Evolutionary conservation across 2,888 invertebrate species (phyloP).

Genomic region (Xanthia togata): DNA sequence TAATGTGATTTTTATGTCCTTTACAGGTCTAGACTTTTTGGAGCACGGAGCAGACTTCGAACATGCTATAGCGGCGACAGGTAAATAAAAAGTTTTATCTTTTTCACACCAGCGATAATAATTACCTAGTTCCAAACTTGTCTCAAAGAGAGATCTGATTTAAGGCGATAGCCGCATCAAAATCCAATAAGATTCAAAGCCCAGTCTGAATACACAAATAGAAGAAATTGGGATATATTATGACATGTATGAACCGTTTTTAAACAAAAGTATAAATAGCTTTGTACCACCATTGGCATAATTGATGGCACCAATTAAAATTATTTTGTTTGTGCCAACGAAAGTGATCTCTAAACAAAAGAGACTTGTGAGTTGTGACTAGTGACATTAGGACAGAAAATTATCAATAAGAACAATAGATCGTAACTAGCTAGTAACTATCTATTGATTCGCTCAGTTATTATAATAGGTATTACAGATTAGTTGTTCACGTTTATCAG

Average conservation of each 20-base stretch:
- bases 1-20: slow-evolving; percentile 45
- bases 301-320: slow-evolving; percentile 31
- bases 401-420: slow-evolving; percentile 30
- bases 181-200: not conserved
- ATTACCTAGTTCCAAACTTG: not conserved
- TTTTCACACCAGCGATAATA: not conserved
- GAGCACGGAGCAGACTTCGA: slow-evolving; percentile 94
- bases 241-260: not conserved
- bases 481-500: not conserved
- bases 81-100: slow-evolving; percentile 74
- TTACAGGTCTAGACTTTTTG: slow-evolving; percentile 93
- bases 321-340: slow-evolving; percentile 31
- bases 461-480: not conserved
- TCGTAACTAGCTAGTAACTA: slow-evolving; percentile 11
- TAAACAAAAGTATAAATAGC: slow-evolving; percentile 21
- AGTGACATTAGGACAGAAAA: not conserved
- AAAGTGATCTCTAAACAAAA: slow-evolving; percentile 16
- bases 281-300: not conserved
- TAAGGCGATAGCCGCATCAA: not conserved
- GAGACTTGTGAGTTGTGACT: too few relatives aligned
- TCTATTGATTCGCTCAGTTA: slow-evolving; percentile 26
- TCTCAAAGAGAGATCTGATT: not conserved
- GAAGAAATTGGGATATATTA: not conserved
- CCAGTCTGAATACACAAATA: not conserved
- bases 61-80: slow-evolving; percentile 93